Base-by-base conservation (phyloP, 1,140 invertebrate species). In the Zaprionus camerounensis region DNA sequence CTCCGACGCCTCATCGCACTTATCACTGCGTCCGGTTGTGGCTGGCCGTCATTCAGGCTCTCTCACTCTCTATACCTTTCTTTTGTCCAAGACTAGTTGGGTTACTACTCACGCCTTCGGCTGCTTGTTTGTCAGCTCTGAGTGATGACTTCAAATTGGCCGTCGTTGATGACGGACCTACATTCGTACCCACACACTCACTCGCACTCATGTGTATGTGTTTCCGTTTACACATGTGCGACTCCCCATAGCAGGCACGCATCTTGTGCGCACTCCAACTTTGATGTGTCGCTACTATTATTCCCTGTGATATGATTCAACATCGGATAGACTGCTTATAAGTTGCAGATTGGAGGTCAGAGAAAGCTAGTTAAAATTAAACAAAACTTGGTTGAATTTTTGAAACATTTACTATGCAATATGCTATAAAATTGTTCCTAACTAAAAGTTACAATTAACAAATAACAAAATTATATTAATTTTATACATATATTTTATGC, bases 71-170 rank as follows among this genome's bases (percentile, higher is more conserved):
- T 22, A 6, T 49, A 4, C n/a, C 9, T 20, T 17, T 22, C 20
- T 49, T 11, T 51, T 9, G 9, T 13, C 6, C 20, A 12, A 13
- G 68, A 53, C 34, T 20, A 34, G 58, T 73, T 59, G 51, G 56
- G 64, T 41, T 57, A 51, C 20, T 11, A 22, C 46, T 24, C 53
- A 67, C 63, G 49, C 69, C 70, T 62, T 72, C 67, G 70, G 70
- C 64, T 57, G 64, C 69, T 88, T 90, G 85, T 88, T 88, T 88
- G 84, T 90, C 84, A 75, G 85, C 69, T 58, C 67, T 84, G 84
- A 88, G 85, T 84, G 84, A 88, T 88, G 84, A 84, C 78, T 84
- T 90, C 85, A 88, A 88, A 88, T 88, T 84, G 84, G 84, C 81
- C 85, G 77, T 78, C 78, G 80, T 76, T 78, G 71, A 81, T 81